Percentiles rank a stretch among this genome's conserved stretches.
Conservation (phyloP, 2,113 vertebrate species). For the Spea multiplicata region DNA sequence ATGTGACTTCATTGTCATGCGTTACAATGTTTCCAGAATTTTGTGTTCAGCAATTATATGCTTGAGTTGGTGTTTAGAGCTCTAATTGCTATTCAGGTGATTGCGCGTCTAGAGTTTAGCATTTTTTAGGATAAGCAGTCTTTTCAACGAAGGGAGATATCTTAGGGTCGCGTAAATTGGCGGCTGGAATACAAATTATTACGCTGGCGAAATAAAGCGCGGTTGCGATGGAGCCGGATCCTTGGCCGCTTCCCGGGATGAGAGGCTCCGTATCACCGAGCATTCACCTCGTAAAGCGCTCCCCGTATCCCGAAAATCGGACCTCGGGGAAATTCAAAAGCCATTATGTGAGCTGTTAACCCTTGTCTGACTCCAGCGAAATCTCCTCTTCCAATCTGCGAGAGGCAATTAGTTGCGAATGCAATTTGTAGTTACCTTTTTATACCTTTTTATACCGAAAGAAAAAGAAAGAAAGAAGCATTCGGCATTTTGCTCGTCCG, state of each 20-base stretch:
- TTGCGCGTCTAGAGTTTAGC: conserved; percentile 9
- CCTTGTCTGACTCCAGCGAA: conserved; percentile 19
- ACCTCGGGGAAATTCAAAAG: conserved; percentile 7
- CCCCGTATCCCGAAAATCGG: conserved; percentile 20
- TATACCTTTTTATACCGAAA: too few species aligned
- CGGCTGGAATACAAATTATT: conserved; percentile 31
- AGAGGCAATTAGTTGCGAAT: background rate
- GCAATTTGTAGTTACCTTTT: conserved; percentile 5
- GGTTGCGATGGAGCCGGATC: conserved; percentile 35
- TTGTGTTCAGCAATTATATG: conserved; percentile 31
- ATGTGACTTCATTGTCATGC: conserved; percentile 7
- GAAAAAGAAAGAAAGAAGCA: too few species aligned
- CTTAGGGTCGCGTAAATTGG: too few species aligned
- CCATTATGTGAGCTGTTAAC: conserved; percentile 31
- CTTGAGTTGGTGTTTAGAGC: conserved; percentile 11
- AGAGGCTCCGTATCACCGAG: conserved; percentile 38
- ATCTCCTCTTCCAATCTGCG: background rate
- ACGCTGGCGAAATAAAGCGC: conserved; percentile 29
- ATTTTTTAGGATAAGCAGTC: conserved; percentile 20
- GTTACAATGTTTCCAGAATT: conserved; percentile 25
- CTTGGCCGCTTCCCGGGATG: conserved; percentile 12
- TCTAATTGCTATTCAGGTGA: conserved; percentile 26
- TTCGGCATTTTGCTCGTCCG: background rate
- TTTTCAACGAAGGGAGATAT: background rate
- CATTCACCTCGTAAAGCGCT: conserved; percentile 26